phyloP scores from a whole-genome alignment of 2,797 vertebrate species.

The Synanceia verrucosa region DNA sequence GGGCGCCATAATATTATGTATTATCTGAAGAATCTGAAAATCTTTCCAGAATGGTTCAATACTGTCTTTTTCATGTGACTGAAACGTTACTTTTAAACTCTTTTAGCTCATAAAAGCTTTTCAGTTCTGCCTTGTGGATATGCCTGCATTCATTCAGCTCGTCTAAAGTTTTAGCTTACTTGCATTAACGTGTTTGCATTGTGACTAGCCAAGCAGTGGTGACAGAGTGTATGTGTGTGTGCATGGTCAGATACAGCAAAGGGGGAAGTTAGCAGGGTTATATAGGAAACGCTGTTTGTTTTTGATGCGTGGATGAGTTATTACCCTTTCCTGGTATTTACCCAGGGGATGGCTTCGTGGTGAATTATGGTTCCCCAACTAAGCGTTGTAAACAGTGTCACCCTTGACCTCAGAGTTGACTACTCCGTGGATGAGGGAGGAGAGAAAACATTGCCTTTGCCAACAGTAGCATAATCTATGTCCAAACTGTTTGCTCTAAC shows the following conservation, averaged over 20 bases:
- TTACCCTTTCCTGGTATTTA: conserved; percentile 81
- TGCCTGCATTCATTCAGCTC: not conserved
- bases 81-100: not conserved
- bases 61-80: not conserved
- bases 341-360: conserved; percentile 39
- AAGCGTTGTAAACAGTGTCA: conserved; percentile 69
- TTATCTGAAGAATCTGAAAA: not conserved
- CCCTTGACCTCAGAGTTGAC: conserved; percentile 56
- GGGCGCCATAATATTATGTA: no score
- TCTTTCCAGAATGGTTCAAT: not conserved
- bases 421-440: conserved; percentile 12
- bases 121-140: not conserved
- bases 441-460: conserved; percentile 35
- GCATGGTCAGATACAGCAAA: conserved; percentile 44
- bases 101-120: not conserved
- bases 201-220: not conserved
- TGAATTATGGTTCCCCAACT: conserved; percentile 71
- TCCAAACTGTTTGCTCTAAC: conserved; percentile 57
- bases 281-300: conserved; percentile 76
- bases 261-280: conserved; percentile 71
- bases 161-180: not conserved
- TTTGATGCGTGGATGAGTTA: conserved; percentile 79
- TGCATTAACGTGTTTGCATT: conserved; percentile 23
- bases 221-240: conserved; percentile 19
- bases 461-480: conserved; percentile 52